Conservation (phyloP, 2,797 vertebrate species). For the Argyrosomus regius region DNA sequence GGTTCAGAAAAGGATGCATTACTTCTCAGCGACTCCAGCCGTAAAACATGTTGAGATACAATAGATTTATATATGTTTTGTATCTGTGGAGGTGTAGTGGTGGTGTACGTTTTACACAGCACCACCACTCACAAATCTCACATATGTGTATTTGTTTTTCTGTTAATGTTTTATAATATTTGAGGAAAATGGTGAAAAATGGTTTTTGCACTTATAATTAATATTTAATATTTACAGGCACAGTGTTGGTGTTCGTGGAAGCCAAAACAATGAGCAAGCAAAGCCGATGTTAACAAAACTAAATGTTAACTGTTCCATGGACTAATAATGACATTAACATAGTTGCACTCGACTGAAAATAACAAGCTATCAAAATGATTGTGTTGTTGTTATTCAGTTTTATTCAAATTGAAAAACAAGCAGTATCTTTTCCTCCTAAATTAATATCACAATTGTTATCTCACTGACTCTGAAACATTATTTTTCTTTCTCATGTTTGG, state of each 20-base stretch:
- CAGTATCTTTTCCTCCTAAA: background rate
- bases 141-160: background rate
- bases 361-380: background rate
- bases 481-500: conserved; percentile 6
- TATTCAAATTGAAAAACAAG: background rate
- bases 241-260: background rate
- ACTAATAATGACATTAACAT: background rate
- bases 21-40: background rate
- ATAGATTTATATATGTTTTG: background rate
- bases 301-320: background rate
- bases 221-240: background rate
- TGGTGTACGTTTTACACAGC: background rate
- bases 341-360: background rate
- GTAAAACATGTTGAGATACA: background rate
- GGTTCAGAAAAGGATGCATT: background rate
- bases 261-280: background rate
- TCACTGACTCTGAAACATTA: background rate
- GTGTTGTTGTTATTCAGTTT: background rate
- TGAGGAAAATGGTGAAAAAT: background rate
- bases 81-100: too few relatives aligned
- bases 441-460: background rate
- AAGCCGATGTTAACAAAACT: background rate
- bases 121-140: background rate
- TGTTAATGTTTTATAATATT: background rate
- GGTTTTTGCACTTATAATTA: background rate